phyloP scores from a whole-genome alignment of 2,888 invertebrate genomes.

The Calephelis perditalis region DNA sequence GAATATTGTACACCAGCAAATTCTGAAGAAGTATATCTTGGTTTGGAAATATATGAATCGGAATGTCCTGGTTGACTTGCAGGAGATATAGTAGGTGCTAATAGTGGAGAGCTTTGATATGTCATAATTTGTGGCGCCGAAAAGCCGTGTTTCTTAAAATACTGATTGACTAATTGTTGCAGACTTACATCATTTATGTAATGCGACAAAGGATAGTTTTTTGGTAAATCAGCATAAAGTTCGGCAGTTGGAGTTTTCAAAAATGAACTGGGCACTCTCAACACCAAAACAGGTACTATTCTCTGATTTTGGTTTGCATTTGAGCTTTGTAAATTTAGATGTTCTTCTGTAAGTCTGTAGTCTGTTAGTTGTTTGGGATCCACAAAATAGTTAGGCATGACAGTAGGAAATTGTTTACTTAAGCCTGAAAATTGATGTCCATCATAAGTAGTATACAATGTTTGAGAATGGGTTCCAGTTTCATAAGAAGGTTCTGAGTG shows the following conservation, averaged over 20 bases:
- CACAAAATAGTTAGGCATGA: conserved; percentile 69
- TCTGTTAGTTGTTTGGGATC: conserved; percentile 64
- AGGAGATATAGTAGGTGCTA: conserved; percentile 36
- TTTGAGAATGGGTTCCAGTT: conserved; percentile 44
- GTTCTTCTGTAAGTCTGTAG: conserved; percentile 47
- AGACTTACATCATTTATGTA: conserved; percentile 75
- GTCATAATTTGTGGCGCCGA: conserved; percentile 59
- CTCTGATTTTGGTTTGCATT: conserved; percentile 57
- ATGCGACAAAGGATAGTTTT: conserved; percentile 72
- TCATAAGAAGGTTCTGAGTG: conserved; percentile 39
- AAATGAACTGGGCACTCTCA: conserved; percentile 78
- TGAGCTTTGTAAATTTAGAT: conserved; percentile 57
- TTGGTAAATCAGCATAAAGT: conserved; percentile 75
- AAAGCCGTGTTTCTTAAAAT: conserved; percentile 67
- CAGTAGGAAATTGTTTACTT: conserved; percentile 64
- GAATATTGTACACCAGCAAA: conserved; percentile 68
- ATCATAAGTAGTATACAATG: conserved; percentile 68
- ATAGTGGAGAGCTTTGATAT: conserved; percentile 43
- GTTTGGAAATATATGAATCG: conserved; percentile 52
- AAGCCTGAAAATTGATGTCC: conserved; percentile 64
- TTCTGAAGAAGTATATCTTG: conserved; percentile 63
- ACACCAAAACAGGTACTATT: conserved; percentile 77
- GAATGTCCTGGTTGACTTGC: conserved; percentile 51
- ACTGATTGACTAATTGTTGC: conserved; percentile 73
- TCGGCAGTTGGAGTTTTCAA: conserved; percentile 71